Percentiles rank a stretch among this genome's conserved stretches.
phyloP scores from a whole-genome alignment of 2,888 invertebrate genomes.

The Hermaeophaga mercurialis region DNA sequence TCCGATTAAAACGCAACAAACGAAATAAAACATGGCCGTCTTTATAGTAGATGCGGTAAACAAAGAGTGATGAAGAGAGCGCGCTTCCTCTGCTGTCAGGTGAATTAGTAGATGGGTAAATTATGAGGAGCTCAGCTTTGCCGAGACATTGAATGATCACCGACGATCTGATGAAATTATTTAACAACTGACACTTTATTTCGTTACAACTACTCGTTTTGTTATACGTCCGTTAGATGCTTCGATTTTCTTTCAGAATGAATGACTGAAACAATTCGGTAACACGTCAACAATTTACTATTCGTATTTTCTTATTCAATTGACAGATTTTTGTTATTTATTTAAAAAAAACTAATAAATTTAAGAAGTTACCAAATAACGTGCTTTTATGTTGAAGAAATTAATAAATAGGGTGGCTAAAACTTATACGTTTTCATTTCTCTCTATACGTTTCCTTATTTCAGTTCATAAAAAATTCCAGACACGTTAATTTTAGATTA shows the following conservation, averaged over 20 bases:
- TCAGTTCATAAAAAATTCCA: too few relatives aligned
- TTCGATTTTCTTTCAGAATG: slow-evolving; percentile 7
- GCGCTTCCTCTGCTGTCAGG: slow-evolving; percentile 50
- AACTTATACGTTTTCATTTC: too few relatives aligned
- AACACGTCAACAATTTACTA: too few relatives aligned
- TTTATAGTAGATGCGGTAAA: slow-evolving; percentile 22
- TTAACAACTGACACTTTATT: slow-evolving; percentile 44
- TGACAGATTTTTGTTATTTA: too few relatives aligned
- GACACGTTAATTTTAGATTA: too few relatives aligned
- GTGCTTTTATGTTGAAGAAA: too few relatives aligned
- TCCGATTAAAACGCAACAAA: slow-evolving; percentile 13
- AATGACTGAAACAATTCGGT: too few relatives aligned
- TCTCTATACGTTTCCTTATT: too few relatives aligned
- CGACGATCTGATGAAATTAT: slow-evolving; percentile 52
- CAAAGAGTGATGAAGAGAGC: slow-evolving; percentile 47
- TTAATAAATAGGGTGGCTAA: too few relatives aligned
- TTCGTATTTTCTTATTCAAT: too few relatives aligned
- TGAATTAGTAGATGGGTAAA: slow-evolving; percentile 55
- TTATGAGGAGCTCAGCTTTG: slow-evolving; percentile 49
- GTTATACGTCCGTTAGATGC: slow-evolving; percentile 4
- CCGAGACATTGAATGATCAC: slow-evolving; percentile 53
- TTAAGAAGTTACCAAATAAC: too few relatives aligned
- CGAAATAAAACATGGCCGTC: slow-evolving; percentile 19
- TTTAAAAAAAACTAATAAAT: too few relatives aligned
- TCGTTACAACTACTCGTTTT: slow-evolving; percentile 10